These are phyloP conservation scores for Philereme transversata DNA, from an alignment of 2,888 invertebrate species.

Conservation along the genomic window DNA sequence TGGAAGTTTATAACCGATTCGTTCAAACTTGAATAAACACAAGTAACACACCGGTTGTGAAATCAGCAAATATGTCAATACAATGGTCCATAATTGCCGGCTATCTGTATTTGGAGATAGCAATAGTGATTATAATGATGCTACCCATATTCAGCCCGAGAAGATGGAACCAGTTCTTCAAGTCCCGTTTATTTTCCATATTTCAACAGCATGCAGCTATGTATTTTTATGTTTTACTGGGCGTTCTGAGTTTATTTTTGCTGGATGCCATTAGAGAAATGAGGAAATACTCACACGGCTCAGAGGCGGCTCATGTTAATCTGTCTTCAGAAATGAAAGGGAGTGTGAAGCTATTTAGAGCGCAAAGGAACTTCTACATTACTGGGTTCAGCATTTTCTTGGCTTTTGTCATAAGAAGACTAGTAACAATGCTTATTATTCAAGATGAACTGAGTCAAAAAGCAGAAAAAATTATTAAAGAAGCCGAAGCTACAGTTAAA, in stretches of 20 bases:
- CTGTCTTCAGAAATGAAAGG: slow-evolving; percentile 86
- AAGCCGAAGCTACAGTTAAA: slow-evolving; percentile 86
- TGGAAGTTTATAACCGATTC: too few relatives aligned
- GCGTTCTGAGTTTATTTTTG: slow-evolving; percentile 86
- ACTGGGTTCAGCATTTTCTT: slow-evolving; percentile 90
- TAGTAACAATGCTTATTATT: slow-evolving; percentile 85
- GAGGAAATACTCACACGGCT: slow-evolving; percentile 85
- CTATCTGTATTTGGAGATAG: slow-evolving; percentile 89
- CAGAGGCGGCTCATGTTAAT: slow-evolving; percentile 65
- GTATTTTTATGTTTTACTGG: slow-evolving; percentile 86
- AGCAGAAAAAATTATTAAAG: slow-evolving; percentile 86
- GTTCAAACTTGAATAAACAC: not conserved
- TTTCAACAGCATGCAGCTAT: slow-evolving; percentile 86
- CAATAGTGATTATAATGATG: slow-evolving; percentile 85
- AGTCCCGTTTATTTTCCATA: slow-evolving; percentile 86
- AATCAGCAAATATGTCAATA: slow-evolving; percentile 85
- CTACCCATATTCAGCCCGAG: slow-evolving; percentile 88
- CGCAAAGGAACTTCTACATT: slow-evolving; percentile 92
- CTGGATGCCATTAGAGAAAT: slow-evolving; percentile 89
- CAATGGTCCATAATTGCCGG: slow-evolving; percentile 91
- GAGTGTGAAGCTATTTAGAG: slow-evolving; percentile 89
- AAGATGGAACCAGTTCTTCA: slow-evolving; percentile 91
- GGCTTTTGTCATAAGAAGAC: slow-evolving; percentile 86
- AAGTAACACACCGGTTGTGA: slow-evolving; percentile 5
- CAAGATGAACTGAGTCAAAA: slow-evolving; percentile 86